Percentiles rank a stretch among this genome's conserved stretches.
phyloP scores from a whole-genome alignment of 2,888 invertebrate species.

The Uloborus plumipes region DNA sequence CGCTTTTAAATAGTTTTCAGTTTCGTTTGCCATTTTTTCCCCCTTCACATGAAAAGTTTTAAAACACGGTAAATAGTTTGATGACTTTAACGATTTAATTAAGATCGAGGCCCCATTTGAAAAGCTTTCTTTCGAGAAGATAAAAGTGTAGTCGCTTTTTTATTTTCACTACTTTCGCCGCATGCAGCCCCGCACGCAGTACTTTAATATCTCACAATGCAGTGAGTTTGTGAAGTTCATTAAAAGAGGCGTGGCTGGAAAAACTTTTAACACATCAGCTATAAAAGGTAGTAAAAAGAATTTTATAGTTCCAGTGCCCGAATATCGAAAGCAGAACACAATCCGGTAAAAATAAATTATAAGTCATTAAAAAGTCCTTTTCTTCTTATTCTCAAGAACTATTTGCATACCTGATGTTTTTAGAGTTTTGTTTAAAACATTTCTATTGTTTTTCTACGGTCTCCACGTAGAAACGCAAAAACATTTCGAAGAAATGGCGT shows the following conservation, averaged over 20 bases:
- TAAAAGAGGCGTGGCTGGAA: slow-evolving; percentile 53
- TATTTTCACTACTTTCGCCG: too few species aligned
- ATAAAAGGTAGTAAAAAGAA: slow-evolving; percentile 51
- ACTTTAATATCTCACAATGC: too few species aligned
- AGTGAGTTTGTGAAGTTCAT: slow-evolving; percentile 4
- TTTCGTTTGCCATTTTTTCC: too few species aligned
- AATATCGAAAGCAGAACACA: not conserved
- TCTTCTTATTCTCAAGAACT: slow-evolving; percentile 13
- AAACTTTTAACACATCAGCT: slow-evolving; percentile 43
- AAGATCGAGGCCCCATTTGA: too few species aligned
- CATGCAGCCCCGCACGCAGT: too few species aligned
- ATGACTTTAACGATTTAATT: too few species aligned
- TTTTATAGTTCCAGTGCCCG: slow-evolving; percentile 34
- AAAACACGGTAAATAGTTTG: too few species aligned
- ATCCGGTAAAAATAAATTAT: slow-evolving; percentile 48
- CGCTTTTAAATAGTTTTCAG: too few species aligned
- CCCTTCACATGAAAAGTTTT: too few species aligned
- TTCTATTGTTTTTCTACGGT: slow-evolving; percentile 56
- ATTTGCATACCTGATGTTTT: slow-evolving; percentile 57
- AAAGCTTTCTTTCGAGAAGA: too few species aligned
- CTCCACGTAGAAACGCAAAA: slow-evolving; percentile 57
- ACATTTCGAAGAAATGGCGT: slow-evolving; percentile 49
- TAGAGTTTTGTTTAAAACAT: slow-evolving; percentile 64
- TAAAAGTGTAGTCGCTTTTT: too few species aligned
- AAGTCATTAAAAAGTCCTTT: slow-evolving; percentile 56